These are phyloP conservation scores for Ploceus nigricollis DNA, from an alignment of 2,113 vertebrate species.

Conservation along the genomic window DNA sequence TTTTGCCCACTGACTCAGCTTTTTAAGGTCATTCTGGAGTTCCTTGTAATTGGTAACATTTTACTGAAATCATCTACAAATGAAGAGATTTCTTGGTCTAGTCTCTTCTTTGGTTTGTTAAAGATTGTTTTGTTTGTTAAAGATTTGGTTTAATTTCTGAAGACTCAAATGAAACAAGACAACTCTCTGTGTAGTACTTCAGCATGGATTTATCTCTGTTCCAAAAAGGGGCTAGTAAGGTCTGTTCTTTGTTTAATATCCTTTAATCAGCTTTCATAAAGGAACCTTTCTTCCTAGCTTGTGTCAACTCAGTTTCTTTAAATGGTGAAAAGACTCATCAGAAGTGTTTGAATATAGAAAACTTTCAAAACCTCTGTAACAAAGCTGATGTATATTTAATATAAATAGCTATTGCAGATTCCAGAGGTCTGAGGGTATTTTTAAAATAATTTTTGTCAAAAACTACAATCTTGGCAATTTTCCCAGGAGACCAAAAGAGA, in stretches of 20 bases:
- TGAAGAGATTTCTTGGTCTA: background rate
- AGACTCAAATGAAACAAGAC: too few relatives aligned
- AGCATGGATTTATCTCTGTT: background rate
- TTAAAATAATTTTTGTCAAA: background rate
- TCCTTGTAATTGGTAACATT: background rate
- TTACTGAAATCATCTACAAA: background rate
- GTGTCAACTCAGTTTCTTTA: background rate
- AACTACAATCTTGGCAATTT: constrained; percentile 35
- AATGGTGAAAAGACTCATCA: background rate
- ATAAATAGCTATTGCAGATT: background rate
- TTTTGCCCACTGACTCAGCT: background rate
- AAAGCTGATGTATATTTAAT: background rate
- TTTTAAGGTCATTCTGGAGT: background rate
- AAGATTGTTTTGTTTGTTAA: too few relatives aligned
- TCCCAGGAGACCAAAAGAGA: constrained; percentile 56
- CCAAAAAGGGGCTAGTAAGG: background rate
- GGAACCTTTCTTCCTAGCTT: background rate
- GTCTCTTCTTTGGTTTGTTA: background rate
- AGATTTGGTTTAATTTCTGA: too few relatives aligned
- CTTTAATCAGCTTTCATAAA: background rate
- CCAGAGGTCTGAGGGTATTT: background rate
- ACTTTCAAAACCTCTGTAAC: background rate
- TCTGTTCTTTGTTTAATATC: background rate
- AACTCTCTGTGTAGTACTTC: background rate
- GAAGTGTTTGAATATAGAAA: background rate